Conservation (phyloP, 2,888 invertebrate genomes). For the Pristionchus exspectatus region DNA sequence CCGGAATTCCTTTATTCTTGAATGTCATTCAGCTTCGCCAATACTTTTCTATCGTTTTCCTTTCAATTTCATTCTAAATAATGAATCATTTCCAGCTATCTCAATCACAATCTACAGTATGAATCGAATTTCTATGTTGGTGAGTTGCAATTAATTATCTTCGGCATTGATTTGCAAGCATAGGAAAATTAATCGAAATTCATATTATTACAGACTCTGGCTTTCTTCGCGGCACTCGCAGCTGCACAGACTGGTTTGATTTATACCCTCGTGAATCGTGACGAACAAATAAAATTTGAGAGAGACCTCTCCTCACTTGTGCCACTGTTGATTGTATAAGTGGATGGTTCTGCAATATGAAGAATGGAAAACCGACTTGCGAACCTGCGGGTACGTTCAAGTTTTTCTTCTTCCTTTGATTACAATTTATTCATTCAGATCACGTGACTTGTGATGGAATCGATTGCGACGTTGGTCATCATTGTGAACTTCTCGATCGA, state of each 20-base stretch:
- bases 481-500: neutral
- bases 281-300: neutral
- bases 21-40: neutral
- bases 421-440: neutral
- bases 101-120: neutral
- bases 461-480: neutral
- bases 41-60: neutral
- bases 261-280: neutral
- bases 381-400: neutral
- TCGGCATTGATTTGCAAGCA: neutral
- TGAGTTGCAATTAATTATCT: neutral
- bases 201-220: neutral
- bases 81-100: neutral
- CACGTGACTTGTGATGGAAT: neutral
- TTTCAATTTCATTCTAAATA: neutral
- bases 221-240: neutral
- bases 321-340: conserved; percentile 7
- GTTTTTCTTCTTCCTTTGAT: neutral
- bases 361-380: neutral
- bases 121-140: neutral
- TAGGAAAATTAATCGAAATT: neutral
- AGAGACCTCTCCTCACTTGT: conserved; percentile 6
- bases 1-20: neutral
- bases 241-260: neutral
- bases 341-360: conserved; percentile 13